Base-by-base conservation (phyloP, 2,888 invertebrate genomes). In the Calephelis perditalis region DNA sequence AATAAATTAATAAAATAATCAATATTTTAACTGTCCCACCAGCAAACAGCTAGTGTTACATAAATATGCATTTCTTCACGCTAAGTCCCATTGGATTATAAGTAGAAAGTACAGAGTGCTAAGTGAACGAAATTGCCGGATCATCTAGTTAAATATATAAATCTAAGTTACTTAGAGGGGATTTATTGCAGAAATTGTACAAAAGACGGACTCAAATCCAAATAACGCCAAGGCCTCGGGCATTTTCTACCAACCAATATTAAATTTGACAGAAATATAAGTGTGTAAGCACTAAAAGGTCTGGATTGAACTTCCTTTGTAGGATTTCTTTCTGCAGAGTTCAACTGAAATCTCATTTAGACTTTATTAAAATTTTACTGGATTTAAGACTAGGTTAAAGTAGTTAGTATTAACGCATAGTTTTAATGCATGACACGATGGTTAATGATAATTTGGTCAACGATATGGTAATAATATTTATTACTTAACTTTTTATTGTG, bases 201-300 rank as follows among this genome's bases (percentile, higher is more conserved):
- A 47, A 47, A 47, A 47, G 8, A n/a, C 47, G 47, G 15, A 15
- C 15, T n/a, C 15, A 15, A 47, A 47, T 47, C 47, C 12, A 7
- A 1, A 47, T 47, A 47, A 47, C 3, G 4, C 47, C 12, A 47
- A 47, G 15, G 47, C 47, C 8, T 47, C 15, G 8, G 47, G 47
- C 47, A 15, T 5, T 15, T 8, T 15, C 12, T 12, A 15, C 47
- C 12, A 8, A 40, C 6, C 40, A 40, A 40, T 40, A 40, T 40
- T 40, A 40, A 40, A 40, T 40, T 40, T 40, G 40, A 12, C 15
- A 47, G 15, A 7, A 12, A 47, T 47, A 47, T 47, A 47, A 47
- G 47, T 15, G 47, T 47, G 12, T 47, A 47, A 47, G 47, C 47
- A 47, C 47, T 47, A 47, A 47, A 12, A n/a, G 15, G 47, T 47